Evolutionary conservation across 2,888 invertebrate species (phyloP).

Genomic region (Rotaria sp.): DNA sequence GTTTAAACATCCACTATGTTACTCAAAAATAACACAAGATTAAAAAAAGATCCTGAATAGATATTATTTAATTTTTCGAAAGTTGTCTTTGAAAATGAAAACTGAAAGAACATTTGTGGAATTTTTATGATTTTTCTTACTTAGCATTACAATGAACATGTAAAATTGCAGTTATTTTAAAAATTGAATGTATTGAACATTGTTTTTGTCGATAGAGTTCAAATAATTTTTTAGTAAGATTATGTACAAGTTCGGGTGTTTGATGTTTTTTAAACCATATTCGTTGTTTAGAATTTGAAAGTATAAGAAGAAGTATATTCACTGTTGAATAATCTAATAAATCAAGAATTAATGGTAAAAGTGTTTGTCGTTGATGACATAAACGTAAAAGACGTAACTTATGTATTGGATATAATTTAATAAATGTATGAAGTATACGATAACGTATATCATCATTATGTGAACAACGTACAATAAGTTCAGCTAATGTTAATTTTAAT

Average conservation of each 20-base stretch:
- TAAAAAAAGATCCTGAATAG: too few relatives aligned
- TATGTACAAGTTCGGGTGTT: neutral
- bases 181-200: neutral
- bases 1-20: too few relatives aligned
- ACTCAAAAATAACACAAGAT: too few relatives aligned
- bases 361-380: constrained; percentile 15
- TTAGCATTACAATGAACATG: constrained; percentile 25
- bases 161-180: constrained; percentile 7
- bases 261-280: constrained; percentile 9
- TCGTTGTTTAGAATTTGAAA: neutral
- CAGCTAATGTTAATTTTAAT: constrained; percentile 2
- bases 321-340: constrained; percentile 14
- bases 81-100: too few relatives aligned
- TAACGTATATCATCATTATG: neutral
- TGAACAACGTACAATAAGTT: neutral
- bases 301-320: neutral
- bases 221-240: neutral
- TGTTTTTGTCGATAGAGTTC: neutral
- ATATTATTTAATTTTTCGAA: too few relatives aligned
- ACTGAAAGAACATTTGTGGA: too few relatives aligned
- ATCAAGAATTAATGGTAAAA: neutral
- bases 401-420: constrained; percentile 26
- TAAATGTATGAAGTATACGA: neutral
- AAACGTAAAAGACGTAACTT: neutral
- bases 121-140: too few relatives aligned